Conservation (phyloP, 2,113 vertebrate species). For the Poicephalus gulielmi region DNA sequence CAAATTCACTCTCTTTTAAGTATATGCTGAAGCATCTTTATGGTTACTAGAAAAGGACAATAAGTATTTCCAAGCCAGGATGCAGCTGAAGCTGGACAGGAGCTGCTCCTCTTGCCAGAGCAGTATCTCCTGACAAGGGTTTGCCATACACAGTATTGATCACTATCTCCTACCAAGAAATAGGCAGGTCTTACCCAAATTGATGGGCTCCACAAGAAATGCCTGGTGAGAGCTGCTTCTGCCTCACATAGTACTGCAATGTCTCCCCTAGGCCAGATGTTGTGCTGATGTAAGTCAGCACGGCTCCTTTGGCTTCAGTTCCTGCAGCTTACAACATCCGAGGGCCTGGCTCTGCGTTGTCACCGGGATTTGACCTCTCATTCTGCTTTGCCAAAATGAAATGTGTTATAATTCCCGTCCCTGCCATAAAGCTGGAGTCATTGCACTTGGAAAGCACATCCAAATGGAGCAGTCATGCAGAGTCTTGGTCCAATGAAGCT, state of each 20-base stretch:
- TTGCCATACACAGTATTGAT: background rate
- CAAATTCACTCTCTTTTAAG: background rate
- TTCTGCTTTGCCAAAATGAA: background rate
- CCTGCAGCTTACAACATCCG: background rate
- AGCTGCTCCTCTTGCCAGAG: background rate
- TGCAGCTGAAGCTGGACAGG: background rate
- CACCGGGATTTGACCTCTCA: background rate
- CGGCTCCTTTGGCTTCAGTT: fast-evolving
- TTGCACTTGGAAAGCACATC: background rate
- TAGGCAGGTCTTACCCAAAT: background rate
- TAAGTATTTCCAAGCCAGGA: background rate
- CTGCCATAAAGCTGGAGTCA: background rate
- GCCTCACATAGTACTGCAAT: background rate
- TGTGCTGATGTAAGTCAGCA: background rate
- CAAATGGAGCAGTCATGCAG: fast-evolving
- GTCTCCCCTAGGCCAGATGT: background rate
- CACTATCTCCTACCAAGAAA: background rate
- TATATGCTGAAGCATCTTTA: background rate
- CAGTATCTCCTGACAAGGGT: background rate
- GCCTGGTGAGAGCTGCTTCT: background rate
- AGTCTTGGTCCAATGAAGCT: background rate
- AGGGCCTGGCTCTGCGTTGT: background rate
- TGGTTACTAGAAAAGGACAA: background rate
- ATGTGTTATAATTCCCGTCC: background rate
- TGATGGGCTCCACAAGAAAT: fast-evolving